A percentile compares a stretch with the other conserved stretches of the same genome.
Conservation (phyloP, 2,888 invertebrate genomes). For the Perdita meconis region DNA sequence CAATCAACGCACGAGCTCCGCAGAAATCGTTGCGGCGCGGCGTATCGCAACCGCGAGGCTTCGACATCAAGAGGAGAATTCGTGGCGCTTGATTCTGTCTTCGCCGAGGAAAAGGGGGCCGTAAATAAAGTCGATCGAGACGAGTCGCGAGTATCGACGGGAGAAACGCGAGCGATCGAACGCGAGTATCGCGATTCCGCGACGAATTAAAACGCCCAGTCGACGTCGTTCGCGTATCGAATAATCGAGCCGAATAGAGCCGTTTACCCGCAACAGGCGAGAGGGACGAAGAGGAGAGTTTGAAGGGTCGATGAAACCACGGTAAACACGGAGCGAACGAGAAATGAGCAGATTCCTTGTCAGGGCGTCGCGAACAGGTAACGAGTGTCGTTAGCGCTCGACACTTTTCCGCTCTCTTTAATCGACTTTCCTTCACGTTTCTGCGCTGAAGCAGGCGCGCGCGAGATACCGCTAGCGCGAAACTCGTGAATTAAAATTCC, state of each 20-base stretch:
- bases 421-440: slow-evolving; percentile 1
- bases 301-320: slow-evolving; percentile 23
- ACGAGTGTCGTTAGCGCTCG: slow-evolving; percentile 18
- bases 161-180: slow-evolving; percentile 26
- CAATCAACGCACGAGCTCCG: neutral
- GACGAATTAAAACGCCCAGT: slow-evolving; percentile 23
- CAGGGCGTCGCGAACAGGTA: neutral
- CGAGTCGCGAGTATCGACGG: slow-evolving; percentile 10
- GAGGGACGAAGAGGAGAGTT: too few species aligned
- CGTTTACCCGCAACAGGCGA: slow-evolving; percentile 23
- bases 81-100: slow-evolving; percentile 6
- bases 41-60: slow-evolving; percentile 6
- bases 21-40: neutral
- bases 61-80: neutral
- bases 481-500: slow-evolving; percentile 36
- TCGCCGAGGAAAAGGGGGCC: slow-evolving; percentile 4
- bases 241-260: slow-evolving; percentile 57
- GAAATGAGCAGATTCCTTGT: slow-evolving; percentile 19
- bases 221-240: slow-evolving; percentile 27
- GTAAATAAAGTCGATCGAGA: slow-evolving; percentile 28
- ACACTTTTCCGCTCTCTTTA: slow-evolving; percentile 29
- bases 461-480: neutral
- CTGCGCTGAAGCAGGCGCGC: slow-evolving; percentile 9
- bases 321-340: slow-evolving; percentile 37
- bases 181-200: slow-evolving; percentile 20